Evolutionary conservation across 2,113 vertebrate species (phyloP), one percentile per base, ranked within the genome.

Genomic region (Falcunculus frontatus): DNA sequence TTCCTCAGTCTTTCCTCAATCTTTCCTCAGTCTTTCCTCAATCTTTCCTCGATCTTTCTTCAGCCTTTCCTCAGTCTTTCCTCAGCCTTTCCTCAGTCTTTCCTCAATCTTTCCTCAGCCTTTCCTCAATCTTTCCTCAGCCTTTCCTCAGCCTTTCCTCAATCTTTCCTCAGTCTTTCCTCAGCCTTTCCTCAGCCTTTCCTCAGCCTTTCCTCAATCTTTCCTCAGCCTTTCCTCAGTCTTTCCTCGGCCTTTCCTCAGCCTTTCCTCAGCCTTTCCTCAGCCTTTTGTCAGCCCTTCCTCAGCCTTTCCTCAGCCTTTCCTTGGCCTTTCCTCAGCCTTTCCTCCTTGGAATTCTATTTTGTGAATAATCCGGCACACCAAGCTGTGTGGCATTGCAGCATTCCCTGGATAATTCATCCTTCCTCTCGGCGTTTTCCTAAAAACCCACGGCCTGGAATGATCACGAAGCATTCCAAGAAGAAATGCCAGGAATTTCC

Each of bases 401-500:
- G 37, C 76, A 60, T 78, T 90, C 86, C 75, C 33, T 29, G 64
- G 42, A 29, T 35, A 59, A 86, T 6, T 1, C 20, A 25, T 50
- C 75, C 42, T 92, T 84, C 68, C 67, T 67, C 70, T 62, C 22
- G 10, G 52, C 5, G 1, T 64, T 87, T 88, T 78, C 94, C 84
- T 94, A 57, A 88, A 87, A 92, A 72, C 47, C 69, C 89, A 30
- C 9, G 26, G 46, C 59, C 85, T 12, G 13, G 47, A 90, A 59
- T 44, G 69, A 84, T 44, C 55, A 52, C 25, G 39, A 88, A 90
- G 42, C 11, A 0, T 56, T 95, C 83, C 83, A 82, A 67, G 64
- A 57, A 88, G 74, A 85, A 90, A 90, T 72, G 75, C 94, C 89
- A 92, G 78, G 79, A 90, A 88, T 88, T 88, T 82, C 62, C 79